These are phyloP conservation scores for Holothuria glaberrima DNA, from an alignment of 35 echinoderm and acorn worm species.

Conservation along the genomic window DNA sequence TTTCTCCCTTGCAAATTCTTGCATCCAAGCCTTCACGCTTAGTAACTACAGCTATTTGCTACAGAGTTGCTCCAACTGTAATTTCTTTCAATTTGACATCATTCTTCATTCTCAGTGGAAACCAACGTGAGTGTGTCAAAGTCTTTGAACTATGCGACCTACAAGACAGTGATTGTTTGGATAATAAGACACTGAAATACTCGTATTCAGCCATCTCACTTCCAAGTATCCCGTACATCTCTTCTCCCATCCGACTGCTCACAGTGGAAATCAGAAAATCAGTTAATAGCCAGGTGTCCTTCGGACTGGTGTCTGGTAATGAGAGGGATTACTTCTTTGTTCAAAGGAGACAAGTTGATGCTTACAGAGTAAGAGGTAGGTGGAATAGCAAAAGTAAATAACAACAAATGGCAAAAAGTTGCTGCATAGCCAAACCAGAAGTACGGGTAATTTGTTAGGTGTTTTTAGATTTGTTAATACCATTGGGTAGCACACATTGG, in stretches of 20 bases:
- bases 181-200: not conserved
- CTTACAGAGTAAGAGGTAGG: conserved; percentile 12
- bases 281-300: conserved; percentile 2
- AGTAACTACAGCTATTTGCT: too few species aligned
- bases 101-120: conserved; percentile 24
- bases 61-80: too few species aligned
- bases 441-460: too few species aligned
- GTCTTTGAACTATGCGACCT: not conserved
- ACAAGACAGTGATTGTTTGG: not conserved
- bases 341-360: not conserved
- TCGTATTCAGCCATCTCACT: conserved; percentile 23
- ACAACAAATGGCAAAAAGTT: too few species aligned
- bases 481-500: too few species aligned
- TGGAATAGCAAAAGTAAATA: not conserved
- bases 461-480: too few species aligned
- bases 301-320: conserved; percentile 19
- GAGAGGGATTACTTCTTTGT: conserved; percentile 33
- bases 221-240: conserved; percentile 42
- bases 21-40: too few species aligned
- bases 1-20: too few species aligned
- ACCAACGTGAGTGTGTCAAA: conserved; percentile 33
- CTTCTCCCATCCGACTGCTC: conserved; percentile 25
- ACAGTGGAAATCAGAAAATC: conserved; percentile 32
- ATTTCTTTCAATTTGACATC: too few species aligned
- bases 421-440: too few species aligned